Percentiles rank a stretch among this genome's conserved stretches.
phyloP scores from a whole-genome alignment of 2,888 invertebrate genomes.

The Priocnemis perturbator region DNA sequence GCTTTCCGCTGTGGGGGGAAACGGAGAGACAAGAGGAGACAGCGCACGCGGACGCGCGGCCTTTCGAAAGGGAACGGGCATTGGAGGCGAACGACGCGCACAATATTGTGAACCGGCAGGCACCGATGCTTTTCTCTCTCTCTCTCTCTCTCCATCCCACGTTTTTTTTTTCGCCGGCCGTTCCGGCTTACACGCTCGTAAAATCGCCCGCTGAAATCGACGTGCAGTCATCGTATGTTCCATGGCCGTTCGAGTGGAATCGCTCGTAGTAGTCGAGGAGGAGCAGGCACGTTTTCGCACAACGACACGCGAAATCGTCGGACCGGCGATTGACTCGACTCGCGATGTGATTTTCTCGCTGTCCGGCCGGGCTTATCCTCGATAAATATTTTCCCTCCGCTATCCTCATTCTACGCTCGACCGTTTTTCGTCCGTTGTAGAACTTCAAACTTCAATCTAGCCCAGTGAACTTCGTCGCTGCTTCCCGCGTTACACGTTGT shows the following conservation, averaged over 20 bases:
- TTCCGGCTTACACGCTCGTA: slow-evolving; percentile 47
- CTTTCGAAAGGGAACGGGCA: no score
- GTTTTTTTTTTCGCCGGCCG: slow-evolving; percentile 25
- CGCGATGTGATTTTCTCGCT: slow-evolving; percentile 24
- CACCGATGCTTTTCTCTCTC: slow-evolving; percentile 14
- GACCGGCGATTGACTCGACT: slow-evolving; percentile 25
- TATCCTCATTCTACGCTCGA: background rate
- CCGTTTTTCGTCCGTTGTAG: background rate
- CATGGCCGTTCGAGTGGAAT: slow-evolving; percentile 48
- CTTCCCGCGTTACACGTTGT: no score
- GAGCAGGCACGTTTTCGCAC: slow-evolving; percentile 41
- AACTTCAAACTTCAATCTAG: no score
- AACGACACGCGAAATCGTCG: slow-evolving; percentile 34
- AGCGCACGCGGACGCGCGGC: no score
- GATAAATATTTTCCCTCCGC: slow-evolving; percentile 16
- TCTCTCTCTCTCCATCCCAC: no score
- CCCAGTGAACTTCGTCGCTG: no score
- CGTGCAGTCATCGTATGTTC: slow-evolving; percentile 41
- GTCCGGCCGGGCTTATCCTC: slow-evolving; percentile 19
- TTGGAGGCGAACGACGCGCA: no score
- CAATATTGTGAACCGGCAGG: no score
- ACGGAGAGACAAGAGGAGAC: no score
- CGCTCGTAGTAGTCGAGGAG: slow-evolving; percentile 41
- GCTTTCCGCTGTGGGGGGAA: no score
- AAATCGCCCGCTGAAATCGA: slow-evolving; percentile 47